A percentile compares a stretch with the other conserved stretches of the same genome.
phyloP scores from a whole-genome alignment of 2,113 vertebrate species.

The Mesitornis unicolor region DNA sequence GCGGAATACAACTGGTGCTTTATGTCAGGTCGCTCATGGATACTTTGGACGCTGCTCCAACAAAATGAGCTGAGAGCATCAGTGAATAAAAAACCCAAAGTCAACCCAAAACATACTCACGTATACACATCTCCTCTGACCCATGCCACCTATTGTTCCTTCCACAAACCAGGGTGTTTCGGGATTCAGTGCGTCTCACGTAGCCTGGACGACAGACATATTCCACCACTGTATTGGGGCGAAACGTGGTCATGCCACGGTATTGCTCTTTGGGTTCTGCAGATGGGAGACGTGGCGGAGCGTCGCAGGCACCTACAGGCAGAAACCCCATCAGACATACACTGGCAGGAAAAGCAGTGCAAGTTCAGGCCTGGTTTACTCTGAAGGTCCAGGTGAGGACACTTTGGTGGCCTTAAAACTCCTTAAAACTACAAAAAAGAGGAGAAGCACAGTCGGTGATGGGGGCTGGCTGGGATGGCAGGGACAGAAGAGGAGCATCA shows the following conservation, averaged over 20 bases:
- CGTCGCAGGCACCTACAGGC: accelerated
- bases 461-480: not conserved
- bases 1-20: accelerated
- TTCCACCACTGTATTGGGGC: accelerated
- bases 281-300: accelerated
- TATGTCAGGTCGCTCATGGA: accelerated
- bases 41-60: not conserved
- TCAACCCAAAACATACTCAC: not conserved
- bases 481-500: not conserved
- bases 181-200: accelerated
- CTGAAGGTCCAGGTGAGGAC: not conserved
- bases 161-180: accelerated
- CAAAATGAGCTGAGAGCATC: not conserved
- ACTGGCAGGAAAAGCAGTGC: not conserved
- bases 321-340: not conserved
- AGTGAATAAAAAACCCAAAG: not conserved
- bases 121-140: accelerated
- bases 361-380: not conserved
- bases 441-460: not conserved
- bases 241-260: accelerated
- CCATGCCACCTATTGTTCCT: accelerated
- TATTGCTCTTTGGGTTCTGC: not conserved
- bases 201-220: constrained; percentile 7
- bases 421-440: not conserved
- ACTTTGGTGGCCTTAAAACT: not conserved